Evolutionary conservation across 1,140 invertebrate genomes (phyloP), one percentile per base, ranked within the genome.

Genomic region (Riptortus pedestris): DNA sequence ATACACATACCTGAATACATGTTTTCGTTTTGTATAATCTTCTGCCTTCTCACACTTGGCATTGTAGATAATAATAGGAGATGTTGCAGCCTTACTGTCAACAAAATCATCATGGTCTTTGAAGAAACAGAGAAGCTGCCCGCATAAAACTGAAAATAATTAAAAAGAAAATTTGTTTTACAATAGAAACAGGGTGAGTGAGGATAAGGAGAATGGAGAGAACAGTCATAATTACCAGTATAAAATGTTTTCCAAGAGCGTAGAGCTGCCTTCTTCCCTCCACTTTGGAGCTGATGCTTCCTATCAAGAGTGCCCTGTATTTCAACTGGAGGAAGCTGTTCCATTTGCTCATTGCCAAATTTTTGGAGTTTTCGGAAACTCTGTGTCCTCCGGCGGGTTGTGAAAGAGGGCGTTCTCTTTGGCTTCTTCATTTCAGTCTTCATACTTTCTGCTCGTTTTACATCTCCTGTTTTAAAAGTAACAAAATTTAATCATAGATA

Each of bases 101-200:
- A 83, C 78, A 76, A 96, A 97, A 79, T 95, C 93, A 66, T 88
- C 85, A 70, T 90, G 86, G 73, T 96, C 95, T 73, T 95, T 93
- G 79, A 98, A 99, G 85, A 99, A 98, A 77, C 94, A 98, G 24
- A 99, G 77, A 64, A 98, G 75, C 74, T 99, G 95, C 0, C 95
- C 95, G 73, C 93, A 98, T 1, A 98, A 78, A 28, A 98, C 94
- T 68, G 71, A 9, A 73, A 70, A 64, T 62, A 33, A 57, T 69
- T 48, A 57, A 61, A 65, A 47, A 55, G 4, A 7, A 47, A 47
- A 2, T 5, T 20, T 18, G 45, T 20, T 47, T 47, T 22, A 18
- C 12, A 47, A 47, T 47, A 20, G 22, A n/a, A 9, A 18, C 4
- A 47, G 64, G 64, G 38, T 29, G 4, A 64, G 12, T 33, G 28